Base-by-base conservation (phyloP, 1,140 invertebrate species). In the Drepana arcuata region DNA sequence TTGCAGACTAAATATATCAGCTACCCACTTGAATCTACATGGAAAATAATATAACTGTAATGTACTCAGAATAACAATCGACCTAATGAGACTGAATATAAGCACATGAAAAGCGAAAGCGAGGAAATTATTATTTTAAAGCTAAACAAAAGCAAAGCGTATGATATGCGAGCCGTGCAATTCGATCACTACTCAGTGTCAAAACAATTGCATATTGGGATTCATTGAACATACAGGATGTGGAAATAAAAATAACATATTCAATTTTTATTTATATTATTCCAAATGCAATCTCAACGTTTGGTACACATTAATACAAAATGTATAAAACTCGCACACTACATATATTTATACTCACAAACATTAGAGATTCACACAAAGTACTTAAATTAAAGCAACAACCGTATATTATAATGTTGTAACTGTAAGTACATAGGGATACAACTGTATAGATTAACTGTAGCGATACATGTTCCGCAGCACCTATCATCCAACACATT, bases 231-330 rank as follows among this genome's bases (percentile, higher is more conserved):
- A 21, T 21, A 21, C 4, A 21, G 4, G 4, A 21, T n/a, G 18
- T 28, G 28, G 33, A 55, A 77, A 77, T 66, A 61, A 72, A 80
- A 79, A 62, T n/a, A 48, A 44, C 47, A 18, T 30, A 40, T 54
- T 51, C 25, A 52, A 51, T 74, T 69, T 71, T 66, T 55, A 54
- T 51, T 57, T 74, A 60, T 81, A 73, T 71, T 80, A 52, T 75
- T 56, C 75, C 63, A 81, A 78, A 81, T 81, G 72, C 70, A 81
- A 72, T 77, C 67, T 78, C 73, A 78, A 77, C 62, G 53, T 69
- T 79, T 74, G 62, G 70, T 78, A 78, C 65, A 78, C 48, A 56
- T 44, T 67, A 73, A 71, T 81, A 81, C 62, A 79, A 81, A 75
- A 77, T 69, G 72, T 81, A 81, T 73, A 81, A 81, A 78, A 78